phyloP scores from a whole-genome alignment of 2,888 invertebrate species.

The Agelastica alni region DNA sequence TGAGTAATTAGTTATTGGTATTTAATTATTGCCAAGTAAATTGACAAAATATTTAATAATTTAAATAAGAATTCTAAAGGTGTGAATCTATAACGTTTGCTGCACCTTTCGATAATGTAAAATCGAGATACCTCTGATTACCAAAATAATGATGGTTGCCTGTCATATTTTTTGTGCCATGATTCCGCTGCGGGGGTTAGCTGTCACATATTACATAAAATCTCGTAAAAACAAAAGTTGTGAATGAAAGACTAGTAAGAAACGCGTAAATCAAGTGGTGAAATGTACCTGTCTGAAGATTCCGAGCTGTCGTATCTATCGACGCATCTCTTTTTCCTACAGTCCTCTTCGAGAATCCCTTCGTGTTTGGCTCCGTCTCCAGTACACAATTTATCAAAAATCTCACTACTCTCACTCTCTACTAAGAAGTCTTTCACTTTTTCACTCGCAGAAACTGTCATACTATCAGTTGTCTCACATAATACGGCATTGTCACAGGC shows the following conservation, averaged over 20 bases:
- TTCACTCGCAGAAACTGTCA: slow-evolving; percentile 62
- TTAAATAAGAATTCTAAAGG: no score
- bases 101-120: no score
- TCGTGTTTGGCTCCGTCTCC: slow-evolving; percentile 42
- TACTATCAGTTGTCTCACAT: slow-evolving; percentile 55
- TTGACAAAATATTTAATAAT: no score
- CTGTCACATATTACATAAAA: no score
- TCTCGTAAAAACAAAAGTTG: not conserved
- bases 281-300: slow-evolving; percentile 84
- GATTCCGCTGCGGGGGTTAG: no score
- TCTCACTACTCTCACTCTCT: slow-evolving; percentile 53
- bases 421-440: slow-evolving; percentile 58
- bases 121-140: no score
- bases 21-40: no score
- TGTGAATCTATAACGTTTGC: no score
- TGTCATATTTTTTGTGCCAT: no score
- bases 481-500: slow-evolving; percentile 57
- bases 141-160: no score
- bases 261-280: slow-evolving; percentile 22
- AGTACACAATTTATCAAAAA: slow-evolving; percentile 48
- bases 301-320: slow-evolving; percentile 93
- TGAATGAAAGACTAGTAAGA: slow-evolving; percentile 9
- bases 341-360: slow-evolving; percentile 57
- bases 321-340: slow-evolving; percentile 82
- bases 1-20: no score